phyloP scores from a whole-genome alignment of 2,797 vertebrate genomes.

The Spatula clypeata region DNA sequence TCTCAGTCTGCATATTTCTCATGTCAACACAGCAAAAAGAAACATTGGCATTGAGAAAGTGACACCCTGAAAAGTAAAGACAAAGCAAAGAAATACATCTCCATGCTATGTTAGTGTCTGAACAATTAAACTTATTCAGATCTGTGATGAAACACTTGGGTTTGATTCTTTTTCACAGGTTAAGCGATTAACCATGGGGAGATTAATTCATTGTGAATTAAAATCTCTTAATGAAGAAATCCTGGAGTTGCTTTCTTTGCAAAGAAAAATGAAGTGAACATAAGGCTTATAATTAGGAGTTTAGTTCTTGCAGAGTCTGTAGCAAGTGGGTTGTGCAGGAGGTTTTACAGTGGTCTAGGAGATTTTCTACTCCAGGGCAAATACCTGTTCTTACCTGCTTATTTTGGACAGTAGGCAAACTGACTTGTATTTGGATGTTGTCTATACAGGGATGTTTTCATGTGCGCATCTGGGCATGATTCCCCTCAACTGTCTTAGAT shows the following conservation, averaged over 20 bases:
- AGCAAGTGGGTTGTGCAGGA: not conserved
- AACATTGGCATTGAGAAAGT: not conserved
- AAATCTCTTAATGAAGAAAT: not conserved
- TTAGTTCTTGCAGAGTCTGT: not conserved
- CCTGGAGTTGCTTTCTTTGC: not conserved
- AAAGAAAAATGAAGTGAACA: not conserved
- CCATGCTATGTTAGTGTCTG: not conserved
- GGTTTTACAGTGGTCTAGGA: not conserved
- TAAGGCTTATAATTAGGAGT: not conserved
- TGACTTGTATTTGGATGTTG: not conserved
- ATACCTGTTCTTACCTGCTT: not conserved
- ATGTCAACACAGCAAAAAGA: accelerated
- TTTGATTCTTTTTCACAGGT: not conserved
- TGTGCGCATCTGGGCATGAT: not conserved
- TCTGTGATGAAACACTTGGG: not conserved
- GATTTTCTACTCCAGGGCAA: not conserved
- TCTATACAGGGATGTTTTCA: not conserved
- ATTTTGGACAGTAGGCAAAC: not conserved
- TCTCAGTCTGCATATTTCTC: not conserved
- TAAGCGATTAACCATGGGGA: not conserved
- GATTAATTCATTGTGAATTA: not conserved
- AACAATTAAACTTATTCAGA: not conserved
- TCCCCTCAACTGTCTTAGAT: not conserved
- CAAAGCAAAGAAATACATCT: not conserved
- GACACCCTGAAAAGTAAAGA: not conserved